Conservation (phyloP, 1,140 invertebrate species). For the Papilio glaucus region DNA sequence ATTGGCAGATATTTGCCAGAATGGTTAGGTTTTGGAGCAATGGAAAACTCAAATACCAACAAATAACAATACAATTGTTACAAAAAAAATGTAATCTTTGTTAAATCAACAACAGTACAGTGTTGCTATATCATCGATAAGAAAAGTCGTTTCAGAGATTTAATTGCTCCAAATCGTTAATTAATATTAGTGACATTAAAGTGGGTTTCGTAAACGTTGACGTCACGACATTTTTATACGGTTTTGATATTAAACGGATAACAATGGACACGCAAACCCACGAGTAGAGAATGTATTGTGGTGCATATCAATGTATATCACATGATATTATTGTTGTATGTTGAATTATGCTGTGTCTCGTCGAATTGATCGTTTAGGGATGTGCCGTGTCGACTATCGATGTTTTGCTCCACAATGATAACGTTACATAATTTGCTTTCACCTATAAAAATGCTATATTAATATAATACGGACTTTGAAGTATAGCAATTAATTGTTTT, state of each 20-base stretch:
- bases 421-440: not conserved
- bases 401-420: not conserved
- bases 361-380: not conserved
- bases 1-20: constrained; percentile 66
- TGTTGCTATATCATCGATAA: not conserved
- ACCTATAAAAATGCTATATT: no score
- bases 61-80: not conserved
- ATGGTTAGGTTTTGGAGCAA: constrained; percentile 49
- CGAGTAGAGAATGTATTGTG: constrained; percentile 42
- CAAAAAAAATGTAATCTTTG: not conserved
- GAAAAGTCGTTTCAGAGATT: constrained; percentile 20
- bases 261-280: constrained; percentile 9
- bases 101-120: not conserved
- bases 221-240: constrained; percentile 50
- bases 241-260: constrained; percentile 60
- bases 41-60: not conserved
- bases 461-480: no score
- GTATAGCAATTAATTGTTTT: no score
- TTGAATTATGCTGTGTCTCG: constrained; percentile 24
- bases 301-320: constrained; percentile 72
- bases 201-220: constrained; percentile 33
- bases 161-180: constrained; percentile 46
- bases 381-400: constrained; percentile 23
- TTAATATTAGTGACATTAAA: constrained; percentile 29
- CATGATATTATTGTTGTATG: constrained; percentile 60